Conservation (phyloP, 2,113 vertebrate genomes). For the Gambusia affinis region DNA sequence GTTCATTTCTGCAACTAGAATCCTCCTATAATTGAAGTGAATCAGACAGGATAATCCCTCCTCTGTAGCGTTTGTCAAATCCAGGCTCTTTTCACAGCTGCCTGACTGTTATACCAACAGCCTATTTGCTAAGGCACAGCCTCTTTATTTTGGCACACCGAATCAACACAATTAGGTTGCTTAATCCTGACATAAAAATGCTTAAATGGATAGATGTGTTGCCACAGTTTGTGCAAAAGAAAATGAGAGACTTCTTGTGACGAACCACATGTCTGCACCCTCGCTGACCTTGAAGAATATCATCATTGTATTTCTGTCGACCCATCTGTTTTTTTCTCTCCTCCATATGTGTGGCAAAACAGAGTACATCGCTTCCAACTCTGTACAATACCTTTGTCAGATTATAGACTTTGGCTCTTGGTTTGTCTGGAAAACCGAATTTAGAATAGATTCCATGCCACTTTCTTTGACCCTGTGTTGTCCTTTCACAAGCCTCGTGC, state of each 20-base stretch:
- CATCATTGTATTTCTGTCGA: slow-evolving; percentile 9
- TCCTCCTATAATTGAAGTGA: background rate
- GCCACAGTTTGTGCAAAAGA: background rate
- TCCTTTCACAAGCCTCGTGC: background rate
- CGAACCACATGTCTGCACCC: slow-evolving; percentile 49
- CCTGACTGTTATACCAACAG: slow-evolving; percentile 17
- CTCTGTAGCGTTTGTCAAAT: slow-evolving; percentile 16
- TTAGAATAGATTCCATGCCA: background rate
- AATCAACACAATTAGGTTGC: slow-evolving; percentile 17
- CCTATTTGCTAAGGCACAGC: slow-evolving; percentile 11
- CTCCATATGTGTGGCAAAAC: background rate
- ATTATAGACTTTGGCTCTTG: too few species aligned
- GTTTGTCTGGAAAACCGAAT: background rate
- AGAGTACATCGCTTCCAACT: too few species aligned
- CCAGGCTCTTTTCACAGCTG: slow-evolving; percentile 8
- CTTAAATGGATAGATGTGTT: slow-evolving; percentile 5
- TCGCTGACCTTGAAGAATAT: slow-evolving; percentile 41
- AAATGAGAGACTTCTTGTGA: slow-evolving; percentile 18
- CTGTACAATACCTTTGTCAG: too few species aligned
- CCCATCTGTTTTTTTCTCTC: slow-evolving; percentile 2
- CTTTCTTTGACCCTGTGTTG: background rate
- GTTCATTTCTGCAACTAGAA: background rate
- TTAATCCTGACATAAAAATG: background rate
- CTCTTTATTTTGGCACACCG: slow-evolving; percentile 31
- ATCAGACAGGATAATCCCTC: slow-evolving; percentile 20